Conservation (phyloP, 2,113 vertebrate genomes). For the Regulus satrapa region DNA sequence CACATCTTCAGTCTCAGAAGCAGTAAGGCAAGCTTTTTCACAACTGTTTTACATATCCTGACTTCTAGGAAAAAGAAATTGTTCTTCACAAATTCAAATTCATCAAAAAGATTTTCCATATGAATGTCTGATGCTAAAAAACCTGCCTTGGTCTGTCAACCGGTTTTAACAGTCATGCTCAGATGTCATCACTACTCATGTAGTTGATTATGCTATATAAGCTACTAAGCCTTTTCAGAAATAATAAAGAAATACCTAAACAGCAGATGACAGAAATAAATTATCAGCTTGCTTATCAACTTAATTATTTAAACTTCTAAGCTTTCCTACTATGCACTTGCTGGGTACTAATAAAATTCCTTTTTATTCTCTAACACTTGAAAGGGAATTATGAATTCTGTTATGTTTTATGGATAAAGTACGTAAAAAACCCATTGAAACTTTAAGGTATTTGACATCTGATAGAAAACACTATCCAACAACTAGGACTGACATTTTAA, state of each 20-base stretch:
- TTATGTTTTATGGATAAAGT: neutral
- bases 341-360: neutral
- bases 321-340: neutral
- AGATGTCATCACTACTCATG: neutral
- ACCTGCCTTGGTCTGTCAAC: neutral
- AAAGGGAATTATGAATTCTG: neutral
- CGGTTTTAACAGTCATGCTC: neutral
- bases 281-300: neutral
- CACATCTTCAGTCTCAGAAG: neutral
- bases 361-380: neutral
- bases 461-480: neutral
- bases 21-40: neutral
- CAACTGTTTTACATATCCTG: neutral
- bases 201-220: neutral
- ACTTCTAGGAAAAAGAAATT: conserved; percentile 36
- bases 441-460: neutral
- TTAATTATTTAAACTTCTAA: neutral
- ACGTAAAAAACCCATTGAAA: neutral
- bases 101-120: neutral
- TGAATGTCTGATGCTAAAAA: neutral
- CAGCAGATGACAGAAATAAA: neutral
- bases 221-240: neutral
- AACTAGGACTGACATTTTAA: neutral
- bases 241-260: neutral
- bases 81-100: neutral